Percentiles rank a stretch among this genome's conserved stretches.
Conservation (phyloP, 2,888 invertebrate species). For the Lycia hirtaria region DNA sequence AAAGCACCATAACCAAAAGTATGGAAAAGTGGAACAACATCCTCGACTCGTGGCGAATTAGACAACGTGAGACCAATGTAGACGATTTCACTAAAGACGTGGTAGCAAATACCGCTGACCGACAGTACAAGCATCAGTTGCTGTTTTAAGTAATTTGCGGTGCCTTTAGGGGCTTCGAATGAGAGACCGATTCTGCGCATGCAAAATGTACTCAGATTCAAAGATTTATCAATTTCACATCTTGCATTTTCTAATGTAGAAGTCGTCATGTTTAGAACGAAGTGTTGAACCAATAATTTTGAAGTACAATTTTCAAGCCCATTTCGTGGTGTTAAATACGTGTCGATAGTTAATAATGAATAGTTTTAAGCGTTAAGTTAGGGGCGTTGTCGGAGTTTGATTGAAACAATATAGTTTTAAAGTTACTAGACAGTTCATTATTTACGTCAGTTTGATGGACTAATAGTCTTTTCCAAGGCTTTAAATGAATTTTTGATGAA, state of each 20-base stretch:
- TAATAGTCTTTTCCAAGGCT: slow-evolving; percentile 33
- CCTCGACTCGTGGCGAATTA: slow-evolving; percentile 75
- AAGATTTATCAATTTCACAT: slow-evolving; percentile 68
- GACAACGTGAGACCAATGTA: slow-evolving; percentile 71
- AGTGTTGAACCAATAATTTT: neutral
- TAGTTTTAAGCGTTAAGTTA: slow-evolving; percentile 36
- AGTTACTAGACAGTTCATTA: slow-evolving; percentile 23
- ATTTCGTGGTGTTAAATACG: slow-evolving; percentile 13
- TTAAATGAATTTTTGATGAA: neutral
- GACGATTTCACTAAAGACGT: slow-evolving; percentile 74
- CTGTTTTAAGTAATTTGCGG: slow-evolving; percentile 54
- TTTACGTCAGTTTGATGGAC: slow-evolving; percentile 36
- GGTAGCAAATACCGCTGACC: slow-evolving; percentile 68
- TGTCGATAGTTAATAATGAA: slow-evolving; percentile 18
- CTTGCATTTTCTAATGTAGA: slow-evolving; percentile 58
- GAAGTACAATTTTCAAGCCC: slow-evolving; percentile 6
- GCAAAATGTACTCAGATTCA: slow-evolving; percentile 64
- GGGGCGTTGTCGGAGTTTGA: slow-evolving; percentile 48
- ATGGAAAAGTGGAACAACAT: slow-evolving; percentile 78
- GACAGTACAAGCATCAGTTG: slow-evolving; percentile 64
- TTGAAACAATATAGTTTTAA: slow-evolving; percentile 39
- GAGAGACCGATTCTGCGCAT: slow-evolving; percentile 72
- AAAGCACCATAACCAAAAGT: slow-evolving; percentile 77
- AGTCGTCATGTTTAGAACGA: slow-evolving; percentile 53
- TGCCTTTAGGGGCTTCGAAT: slow-evolving; percentile 56